phyloP scores from a whole-genome alignment of 2,888 invertebrate species.

The Melolontha melolontha region DNA sequence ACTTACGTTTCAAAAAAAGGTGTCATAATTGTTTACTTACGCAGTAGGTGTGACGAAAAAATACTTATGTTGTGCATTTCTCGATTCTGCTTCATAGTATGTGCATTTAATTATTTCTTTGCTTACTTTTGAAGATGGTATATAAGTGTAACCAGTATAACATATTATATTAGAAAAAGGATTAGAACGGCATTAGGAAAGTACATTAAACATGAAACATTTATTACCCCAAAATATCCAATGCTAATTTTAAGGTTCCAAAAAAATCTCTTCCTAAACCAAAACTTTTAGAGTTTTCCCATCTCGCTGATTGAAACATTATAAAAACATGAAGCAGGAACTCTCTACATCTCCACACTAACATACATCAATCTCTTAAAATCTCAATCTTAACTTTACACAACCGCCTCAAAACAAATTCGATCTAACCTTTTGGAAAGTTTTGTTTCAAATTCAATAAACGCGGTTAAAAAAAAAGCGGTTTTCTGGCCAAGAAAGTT shows the following conservation, averaged over 20 bases:
- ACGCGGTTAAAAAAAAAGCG: neutral
- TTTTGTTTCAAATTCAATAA: constrained; percentile 28
- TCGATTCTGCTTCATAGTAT: too few species aligned
- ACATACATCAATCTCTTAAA: constrained; percentile 37
- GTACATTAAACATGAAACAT: too few species aligned
- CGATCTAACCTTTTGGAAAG: constrained; percentile 21
- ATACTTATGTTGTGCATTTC: too few species aligned
- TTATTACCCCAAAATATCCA: too few species aligned
- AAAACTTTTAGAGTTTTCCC: constrained; percentile 50
- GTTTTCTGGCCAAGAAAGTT: neutral
- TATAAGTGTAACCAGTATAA: too few species aligned
- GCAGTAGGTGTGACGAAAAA: too few species aligned
- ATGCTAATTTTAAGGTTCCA: neutral
- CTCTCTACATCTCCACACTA: constrained; percentile 1
- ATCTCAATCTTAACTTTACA: constrained; percentile 37
- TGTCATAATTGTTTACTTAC: too few species aligned
- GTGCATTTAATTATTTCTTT: too few species aligned
- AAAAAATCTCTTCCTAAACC: constrained; percentile 51
- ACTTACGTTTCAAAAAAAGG: too few species aligned
- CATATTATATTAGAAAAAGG: too few species aligned
- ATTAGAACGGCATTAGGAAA: too few species aligned
- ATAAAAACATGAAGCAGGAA: constrained; percentile 53
- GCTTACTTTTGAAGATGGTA: too few species aligned
- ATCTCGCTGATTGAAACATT: constrained; percentile 56
- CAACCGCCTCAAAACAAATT: constrained; percentile 31